These are phyloP conservation scores for Poeciliopsis retropinna DNA, from an alignment of 2,113 vertebrate genomes.

Conservation along the genomic window DNA sequence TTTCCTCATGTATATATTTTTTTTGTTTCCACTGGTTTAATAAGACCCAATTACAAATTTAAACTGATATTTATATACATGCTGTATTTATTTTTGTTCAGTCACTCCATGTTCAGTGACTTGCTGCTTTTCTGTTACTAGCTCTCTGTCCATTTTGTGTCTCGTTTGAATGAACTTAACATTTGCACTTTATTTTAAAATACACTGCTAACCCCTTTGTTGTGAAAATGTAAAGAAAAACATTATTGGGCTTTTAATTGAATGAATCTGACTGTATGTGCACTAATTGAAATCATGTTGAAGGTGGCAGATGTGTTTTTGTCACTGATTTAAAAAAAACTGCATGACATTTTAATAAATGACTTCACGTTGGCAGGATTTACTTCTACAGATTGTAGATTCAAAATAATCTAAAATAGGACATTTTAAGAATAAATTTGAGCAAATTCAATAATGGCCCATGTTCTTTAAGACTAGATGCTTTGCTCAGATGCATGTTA, in stretches of 20 bases:
- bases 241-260: constrained; percentile 7
- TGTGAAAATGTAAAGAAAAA: neutral
- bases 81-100: constrained; percentile 30
- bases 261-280: constrained; percentile 11
- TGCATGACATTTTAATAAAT: constrained; percentile 37
- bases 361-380: constrained; percentile 11
- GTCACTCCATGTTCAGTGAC: constrained; percentile 25
- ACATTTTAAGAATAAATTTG: neutral
- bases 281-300: constrained; percentile 15
- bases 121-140: constrained; percentile 31
- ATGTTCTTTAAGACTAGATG: constrained; percentile 32
- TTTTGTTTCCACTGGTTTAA: constrained; percentile 46
- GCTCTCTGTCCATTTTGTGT: constrained; percentile 26
- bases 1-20: constrained; percentile 23
- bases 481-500: constrained; percentile 68
- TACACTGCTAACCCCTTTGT: constrained; percentile 13
- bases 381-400: neutral
- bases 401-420: neutral
- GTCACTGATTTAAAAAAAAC: constrained; percentile 6
- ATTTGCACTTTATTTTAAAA: constrained; percentile 68
- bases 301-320: constrained; percentile 24
- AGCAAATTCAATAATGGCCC: constrained; percentile 8
- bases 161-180: constrained; percentile 48
- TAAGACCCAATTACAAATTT: constrained; percentile 42
- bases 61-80: constrained; percentile 26